Percentiles rank a stretch among this genome's conserved stretches.
Evolutionary conservation across 1,140 invertebrate species (phyloP).

Genomic region (Drosophila asahinai): DNA sequence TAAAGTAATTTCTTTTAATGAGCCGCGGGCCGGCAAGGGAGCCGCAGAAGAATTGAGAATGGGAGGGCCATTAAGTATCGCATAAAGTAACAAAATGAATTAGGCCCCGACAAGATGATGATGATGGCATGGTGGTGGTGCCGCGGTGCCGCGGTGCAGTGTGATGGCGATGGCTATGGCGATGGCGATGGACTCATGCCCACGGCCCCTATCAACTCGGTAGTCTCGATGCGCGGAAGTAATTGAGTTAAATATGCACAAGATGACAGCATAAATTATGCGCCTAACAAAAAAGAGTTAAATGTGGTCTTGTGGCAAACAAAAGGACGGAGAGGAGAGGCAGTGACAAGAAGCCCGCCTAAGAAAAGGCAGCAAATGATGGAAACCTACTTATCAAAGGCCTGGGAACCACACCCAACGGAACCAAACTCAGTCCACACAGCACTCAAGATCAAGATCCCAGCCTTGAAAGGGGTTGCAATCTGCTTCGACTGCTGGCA

Average conservation of each 20-base stretch:
- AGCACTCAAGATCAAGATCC: constrained; percentile 22
- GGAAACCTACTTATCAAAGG: constrained; percentile 59
- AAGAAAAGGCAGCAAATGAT: constrained; percentile 68
- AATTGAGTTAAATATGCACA: constrained; percentile 83
- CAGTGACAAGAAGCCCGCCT: constrained; percentile 46
- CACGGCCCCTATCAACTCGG: constrained; percentile 69
- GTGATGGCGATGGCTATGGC: constrained; percentile 15
- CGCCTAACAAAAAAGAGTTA: constrained; percentile 69
- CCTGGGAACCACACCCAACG: constrained; percentile 56
- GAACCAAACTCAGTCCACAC: neutral
- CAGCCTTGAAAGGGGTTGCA: constrained; percentile 49
- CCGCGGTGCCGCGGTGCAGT: neutral
- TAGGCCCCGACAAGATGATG: constrained; percentile 73
- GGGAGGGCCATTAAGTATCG: constrained; percentile 63
- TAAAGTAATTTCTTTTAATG: constrained; percentile 82
- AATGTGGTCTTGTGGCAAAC: constrained; percentile 76
- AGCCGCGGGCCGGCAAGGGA: constrained; percentile 61
- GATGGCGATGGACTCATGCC: neutral
- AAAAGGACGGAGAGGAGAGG: constrained; percentile 31
- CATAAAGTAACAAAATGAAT: constrained; percentile 81
- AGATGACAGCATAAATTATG: constrained; percentile 84
- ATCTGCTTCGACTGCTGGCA: constrained; percentile 27
- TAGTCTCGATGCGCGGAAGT: constrained; percentile 75
- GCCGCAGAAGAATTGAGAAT: constrained; percentile 39
- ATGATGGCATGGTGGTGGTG: constrained; percentile 39